These are phyloP conservation scores for Notarius lentiginosus DNA, from an alignment of 2,113 vertebrate genomes.

Conservation along the genomic window DNA sequence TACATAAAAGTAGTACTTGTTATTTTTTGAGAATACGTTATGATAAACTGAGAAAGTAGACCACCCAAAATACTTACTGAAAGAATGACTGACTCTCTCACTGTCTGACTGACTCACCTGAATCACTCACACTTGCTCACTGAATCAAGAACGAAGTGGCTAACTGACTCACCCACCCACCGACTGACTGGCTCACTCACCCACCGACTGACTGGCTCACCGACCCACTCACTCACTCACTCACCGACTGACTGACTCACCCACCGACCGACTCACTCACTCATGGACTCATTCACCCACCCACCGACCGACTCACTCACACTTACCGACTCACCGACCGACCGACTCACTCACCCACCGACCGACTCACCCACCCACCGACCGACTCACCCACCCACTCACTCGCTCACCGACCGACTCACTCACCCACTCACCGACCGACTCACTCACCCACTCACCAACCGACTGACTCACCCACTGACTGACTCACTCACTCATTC, in stretches of 20 bases:
- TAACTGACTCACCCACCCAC: too few species aligned
- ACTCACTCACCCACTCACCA: not conserved
- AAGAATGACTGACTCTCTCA: not conserved
- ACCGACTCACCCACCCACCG: not conserved
- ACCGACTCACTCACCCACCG: not conserved
- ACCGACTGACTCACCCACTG: not conserved
- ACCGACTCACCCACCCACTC: not conserved
- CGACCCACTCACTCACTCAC: too few species aligned
- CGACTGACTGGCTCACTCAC: too few species aligned
- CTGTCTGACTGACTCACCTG: not conserved
- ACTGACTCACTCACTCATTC: slow-evolving; percentile 10
- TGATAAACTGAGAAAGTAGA: not conserved
- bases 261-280: not conserved
- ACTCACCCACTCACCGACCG: too few species aligned
- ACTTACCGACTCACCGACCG: not conserved
- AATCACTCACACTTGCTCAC: not conserved
- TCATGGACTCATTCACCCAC: not conserved
- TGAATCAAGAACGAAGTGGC: not conserved
- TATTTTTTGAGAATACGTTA: too few species aligned
- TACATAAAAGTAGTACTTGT: too few species aligned
- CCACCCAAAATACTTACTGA: not conserved
- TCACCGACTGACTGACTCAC: not conserved
- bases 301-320: not conserved
- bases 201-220: too few species aligned
- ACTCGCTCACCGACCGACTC: not conserved